Evolutionary conservation across 2,113 vertebrate species (phyloP).

Genomic region (Erythrolamprus reginae): DNA sequence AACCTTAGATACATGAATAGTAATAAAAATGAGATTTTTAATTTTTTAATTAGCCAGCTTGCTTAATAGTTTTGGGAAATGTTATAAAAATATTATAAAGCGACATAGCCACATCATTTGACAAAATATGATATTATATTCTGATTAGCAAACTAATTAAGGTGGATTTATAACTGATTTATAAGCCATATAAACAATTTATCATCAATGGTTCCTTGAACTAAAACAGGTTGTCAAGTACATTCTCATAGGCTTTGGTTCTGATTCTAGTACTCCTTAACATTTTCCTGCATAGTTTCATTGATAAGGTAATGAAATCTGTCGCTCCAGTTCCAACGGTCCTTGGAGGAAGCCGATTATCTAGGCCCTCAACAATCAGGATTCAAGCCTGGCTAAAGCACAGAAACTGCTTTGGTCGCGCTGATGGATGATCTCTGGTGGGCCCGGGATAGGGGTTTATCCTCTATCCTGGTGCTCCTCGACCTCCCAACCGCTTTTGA

Average conservation of each 20-base stretch:
- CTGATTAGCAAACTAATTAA: background rate
- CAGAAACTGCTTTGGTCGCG: too few species aligned
- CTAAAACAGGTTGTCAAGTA: background rate
- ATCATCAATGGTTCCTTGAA: background rate
- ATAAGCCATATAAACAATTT: background rate
- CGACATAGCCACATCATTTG: background rate
- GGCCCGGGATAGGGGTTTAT: too few species aligned
- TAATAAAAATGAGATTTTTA: background rate
- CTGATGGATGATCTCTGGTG: too few species aligned
- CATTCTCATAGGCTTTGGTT: background rate
- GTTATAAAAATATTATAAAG: background rate
- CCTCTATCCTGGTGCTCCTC: too few species aligned
- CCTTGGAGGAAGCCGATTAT: too few species aligned
- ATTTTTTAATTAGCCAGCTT: background rate
- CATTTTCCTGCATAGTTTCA: background rate
- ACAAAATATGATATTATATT: background rate
- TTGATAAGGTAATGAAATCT: too few species aligned
- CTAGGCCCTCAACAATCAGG: too few species aligned
- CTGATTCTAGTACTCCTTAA: background rate
- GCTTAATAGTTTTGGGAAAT: background rate
- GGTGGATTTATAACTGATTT: background rate
- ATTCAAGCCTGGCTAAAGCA: too few species aligned
- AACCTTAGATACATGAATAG: background rate
- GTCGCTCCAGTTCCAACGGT: too few species aligned
- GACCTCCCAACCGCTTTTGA: too few species aligned